Base-by-base conservation (phyloP, 2,113 vertebrate genomes). In the Psophia crepitans region DNA sequence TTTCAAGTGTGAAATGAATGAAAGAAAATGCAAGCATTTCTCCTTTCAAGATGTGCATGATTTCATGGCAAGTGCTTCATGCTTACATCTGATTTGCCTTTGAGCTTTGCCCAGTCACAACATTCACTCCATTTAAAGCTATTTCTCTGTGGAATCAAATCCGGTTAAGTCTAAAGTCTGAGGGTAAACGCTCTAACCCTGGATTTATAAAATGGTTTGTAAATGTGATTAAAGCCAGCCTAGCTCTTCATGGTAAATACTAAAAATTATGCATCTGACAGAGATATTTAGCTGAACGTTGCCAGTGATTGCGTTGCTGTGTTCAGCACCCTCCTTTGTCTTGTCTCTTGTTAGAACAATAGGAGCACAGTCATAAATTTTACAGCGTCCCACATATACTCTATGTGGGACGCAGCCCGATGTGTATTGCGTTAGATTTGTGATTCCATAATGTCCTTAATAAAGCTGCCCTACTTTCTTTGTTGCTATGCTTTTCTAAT, bases 401-500 rank as follows among this genome's bases (percentile, higher is more conserved):
- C 5, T 49, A 93, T 82, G 53, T 97, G 91, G 94, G 87, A 95
- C 81, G 73, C 84, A 54, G 77, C 65, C 63, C 2, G 0, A 61
- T 39, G 61, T 46, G 57, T 71, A 14, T 61, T 44, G 61, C 71
- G 30, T 82, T 41, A 35, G 60, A n/a, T 76, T 79, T 0, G 4
- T 84, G 60, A 78, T 75, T 93, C 95, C 70, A 61, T 57, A 66
- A 79, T 33, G 70, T 84, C 94, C 84, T 91, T 87, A 91, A 95
- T 79, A 95, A 85, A 91, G 93, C 86, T 92, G 94, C 48, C 96
- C 96, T 91, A 95, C 91, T 97, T 97, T 91, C 80, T 63, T 83
- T 73, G 87, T 79, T 82, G 53, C n/a, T 46, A 27, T 54, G 70
- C 51, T 91, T 82, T 89, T 89, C 96, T 92, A 95, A 91, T 91